Evolutionary conservation across 92 coral and sea anemone genomes (phyloP), one percentile per base, ranked within the genome.

Genomic region (Zoanthus gigantus): DNA sequence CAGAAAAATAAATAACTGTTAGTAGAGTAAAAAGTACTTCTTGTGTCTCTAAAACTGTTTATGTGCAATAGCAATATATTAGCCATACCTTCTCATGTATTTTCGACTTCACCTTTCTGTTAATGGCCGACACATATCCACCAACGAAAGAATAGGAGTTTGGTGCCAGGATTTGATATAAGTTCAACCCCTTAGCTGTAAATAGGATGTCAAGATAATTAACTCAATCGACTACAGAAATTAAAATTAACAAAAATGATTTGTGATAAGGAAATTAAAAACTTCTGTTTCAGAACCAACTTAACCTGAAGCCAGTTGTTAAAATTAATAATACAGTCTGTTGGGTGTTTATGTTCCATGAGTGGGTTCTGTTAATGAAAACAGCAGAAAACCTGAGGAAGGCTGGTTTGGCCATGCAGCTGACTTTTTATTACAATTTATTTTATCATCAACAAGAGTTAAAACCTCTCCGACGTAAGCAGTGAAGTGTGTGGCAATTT

Each of bases 161-260:
- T 0, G 99, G 99, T 4, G 99, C 98, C 53, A 97, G 90, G 6
- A 95, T 95, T 92, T 97, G 99, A 78, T 97, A 97, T 29, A 97
- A 90, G 84, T 97, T 97, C 44, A 97, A 89, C 12, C 97, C 97
- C 74, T 91, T 95, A 58, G 97, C 99, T 97, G 89, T 10, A 77
- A 12, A 13, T 5, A 77, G 29, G 29, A 77, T 17, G 30, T 54
- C 45, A 14, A 34, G 11, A 32, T 34, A 13, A 28, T 30, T 32
- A 5, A 12, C 10, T 58, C 65, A 6, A 12, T 6, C n/a, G 16
- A 10, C 0, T 58, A 58, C 23, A 58, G n/a, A 58, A n/a, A 53
- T 1, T 53, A 53, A 53, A 53, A 1, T 53, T 53, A 53, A 14
- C 60, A 53, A 53, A 53, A 53, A 53, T 9, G 12, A 53, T 53